A percentile compares a stretch with the other conserved stretches of the same genome.
These are phyloP conservation scores for Chiridota heheva DNA, from an alignment of 35 echinoderm and acorn worm genomes.

Conservation along the genomic window DNA sequence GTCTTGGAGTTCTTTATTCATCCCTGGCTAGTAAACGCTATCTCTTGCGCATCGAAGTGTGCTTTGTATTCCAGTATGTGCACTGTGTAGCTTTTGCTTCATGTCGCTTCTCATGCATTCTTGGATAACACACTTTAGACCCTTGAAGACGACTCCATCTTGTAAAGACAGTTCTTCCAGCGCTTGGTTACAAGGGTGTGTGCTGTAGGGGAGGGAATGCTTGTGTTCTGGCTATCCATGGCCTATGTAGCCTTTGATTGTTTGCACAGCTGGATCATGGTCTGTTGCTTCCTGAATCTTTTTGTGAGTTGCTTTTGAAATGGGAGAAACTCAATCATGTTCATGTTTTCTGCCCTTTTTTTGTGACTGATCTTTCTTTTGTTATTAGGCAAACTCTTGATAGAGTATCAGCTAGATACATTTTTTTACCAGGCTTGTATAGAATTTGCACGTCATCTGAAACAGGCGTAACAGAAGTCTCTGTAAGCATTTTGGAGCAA, in stretches of 20 bases:
- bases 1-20: constrained; percentile 56
- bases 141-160: constrained; percentile 60
- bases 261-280: not conserved
- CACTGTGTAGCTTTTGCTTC: constrained; percentile 44
- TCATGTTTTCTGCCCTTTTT: constrained; percentile 8
- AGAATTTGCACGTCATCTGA: constrained; percentile 48
- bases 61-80: constrained; percentile 65
- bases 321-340: constrained; percentile 30
- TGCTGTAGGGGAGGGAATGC: not conserved
- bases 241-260: not conserved
- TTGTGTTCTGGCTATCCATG: constrained; percentile 56
- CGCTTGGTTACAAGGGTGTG: constrained; percentile 24
- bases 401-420: constrained; percentile 62
- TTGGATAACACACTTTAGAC: constrained; percentile 45
- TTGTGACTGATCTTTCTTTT: not conserved
- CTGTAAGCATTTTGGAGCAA: not conserved
- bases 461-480: not conserved
- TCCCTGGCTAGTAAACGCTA: constrained; percentile 62
- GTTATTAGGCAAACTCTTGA: constrained; percentile 29
- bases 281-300: constrained; percentile 15
- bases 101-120: constrained; percentile 26
- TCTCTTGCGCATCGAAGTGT: constrained; percentile 55
- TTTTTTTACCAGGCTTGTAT: constrained; percentile 60
- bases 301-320: not conserved
- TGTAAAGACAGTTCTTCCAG: constrained; percentile 40